phyloP scores from a whole-genome alignment of 2,113 vertebrate species.

The Crotalus helleri region DNA sequence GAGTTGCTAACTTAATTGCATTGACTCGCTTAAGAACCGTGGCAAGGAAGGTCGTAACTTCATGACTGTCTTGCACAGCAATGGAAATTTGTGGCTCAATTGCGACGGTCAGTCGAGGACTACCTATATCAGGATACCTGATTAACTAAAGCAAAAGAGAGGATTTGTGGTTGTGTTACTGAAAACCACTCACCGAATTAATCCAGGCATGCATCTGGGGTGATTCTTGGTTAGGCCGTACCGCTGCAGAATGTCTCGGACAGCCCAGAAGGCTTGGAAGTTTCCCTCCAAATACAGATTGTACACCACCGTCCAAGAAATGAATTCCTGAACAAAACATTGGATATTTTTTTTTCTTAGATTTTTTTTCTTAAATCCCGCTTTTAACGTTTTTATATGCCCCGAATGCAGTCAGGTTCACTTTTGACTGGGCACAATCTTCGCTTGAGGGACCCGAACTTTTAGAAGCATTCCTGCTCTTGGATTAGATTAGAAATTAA shows the following conservation, averaged over 20 bases:
- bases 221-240: slow-evolving; percentile 60
- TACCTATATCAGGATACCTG: neutral
- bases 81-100: too few relatives aligned
- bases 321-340: slow-evolving; percentile 2
- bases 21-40: too few relatives aligned
- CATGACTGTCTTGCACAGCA: too few relatives aligned
- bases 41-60: too few relatives aligned
- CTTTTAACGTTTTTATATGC: too few relatives aligned
- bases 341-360: too few relatives aligned
- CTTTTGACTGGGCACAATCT: neutral
- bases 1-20: too few relatives aligned
- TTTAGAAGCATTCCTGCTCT: too few relatives aligned
- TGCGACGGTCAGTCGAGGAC: too few relatives aligned
- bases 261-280: slow-evolving; percentile 47
- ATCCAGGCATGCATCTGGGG: slow-evolving; percentile 69
- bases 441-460: neutral
- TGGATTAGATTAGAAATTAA: neutral
- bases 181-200: slow-evolving; percentile 76
- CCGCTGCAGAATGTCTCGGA: slow-evolving; percentile 61
- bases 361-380: too few relatives aligned
- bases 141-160: neutral
- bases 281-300: slow-evolving; percentile 68
- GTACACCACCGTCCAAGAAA: slow-evolving; percentile 85
- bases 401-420: neutral
- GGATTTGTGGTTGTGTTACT: neutral